Evolutionary conservation across 2,113 vertebrate species (phyloP).

Genomic region (Azemiops feae): DNA sequence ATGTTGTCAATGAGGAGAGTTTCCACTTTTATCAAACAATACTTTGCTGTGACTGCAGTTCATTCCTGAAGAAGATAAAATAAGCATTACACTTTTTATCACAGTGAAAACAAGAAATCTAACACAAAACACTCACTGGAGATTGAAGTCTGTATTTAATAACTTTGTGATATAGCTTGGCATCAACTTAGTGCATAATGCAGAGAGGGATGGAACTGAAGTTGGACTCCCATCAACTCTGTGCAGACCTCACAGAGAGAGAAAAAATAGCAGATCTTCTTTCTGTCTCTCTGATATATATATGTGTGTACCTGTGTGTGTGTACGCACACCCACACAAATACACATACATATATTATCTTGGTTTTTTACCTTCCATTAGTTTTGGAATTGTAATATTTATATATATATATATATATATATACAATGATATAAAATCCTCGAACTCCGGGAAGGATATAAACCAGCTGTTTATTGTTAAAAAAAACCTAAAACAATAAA

Average conservation of each 20-base stretch:
- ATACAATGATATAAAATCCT: too few relatives aligned
- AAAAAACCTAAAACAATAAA: too few relatives aligned
- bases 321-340: too few relatives aligned
- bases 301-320: too few relatives aligned
- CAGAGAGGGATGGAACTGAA: not conserved
- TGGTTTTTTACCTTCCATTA: too few relatives aligned
- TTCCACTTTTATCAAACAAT: not conserved
- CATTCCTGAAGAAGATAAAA: not conserved
- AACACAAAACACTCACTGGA: not conserved
- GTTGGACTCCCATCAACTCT: not conserved
- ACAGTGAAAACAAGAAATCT: not conserved
- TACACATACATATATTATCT: too few relatives aligned
- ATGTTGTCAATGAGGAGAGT: not conserved
- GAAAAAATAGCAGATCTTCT: not conserved
- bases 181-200: not conserved
- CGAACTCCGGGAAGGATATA: too few relatives aligned
- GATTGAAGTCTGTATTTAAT: not conserved
- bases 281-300: too few relatives aligned
- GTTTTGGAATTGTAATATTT: too few relatives aligned
- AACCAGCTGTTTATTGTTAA: too few relatives aligned
- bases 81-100: not conserved
- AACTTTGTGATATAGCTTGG: not conserved
- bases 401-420: too few relatives aligned
- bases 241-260: not conserved
- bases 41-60: not conserved